phyloP scores from a whole-genome alignment of 2,113 vertebrate species.

The Larimichthys polyactis region DNA sequence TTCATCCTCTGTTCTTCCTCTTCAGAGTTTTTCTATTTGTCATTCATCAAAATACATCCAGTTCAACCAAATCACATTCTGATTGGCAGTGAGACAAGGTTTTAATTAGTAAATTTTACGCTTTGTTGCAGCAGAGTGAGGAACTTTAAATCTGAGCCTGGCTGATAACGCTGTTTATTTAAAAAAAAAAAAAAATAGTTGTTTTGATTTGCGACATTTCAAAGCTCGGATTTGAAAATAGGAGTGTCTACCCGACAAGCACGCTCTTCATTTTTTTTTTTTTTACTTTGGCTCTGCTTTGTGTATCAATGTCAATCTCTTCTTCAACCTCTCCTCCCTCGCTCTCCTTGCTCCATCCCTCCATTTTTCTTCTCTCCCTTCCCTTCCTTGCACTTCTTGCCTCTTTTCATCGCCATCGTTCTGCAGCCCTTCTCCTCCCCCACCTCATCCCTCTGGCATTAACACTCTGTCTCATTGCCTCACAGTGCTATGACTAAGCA shows the following conservation, averaged over 20 bases:
- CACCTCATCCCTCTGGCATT: constrained; percentile 57
- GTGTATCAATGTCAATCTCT: constrained; percentile 1
- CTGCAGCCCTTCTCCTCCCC: constrained; percentile 57
- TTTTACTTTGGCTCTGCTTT: background rate
- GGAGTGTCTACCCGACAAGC: constrained; percentile 3
- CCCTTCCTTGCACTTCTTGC: constrained; percentile 22
- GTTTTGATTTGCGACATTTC: constrained; percentile 10
- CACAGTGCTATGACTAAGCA: constrained; percentile 78
- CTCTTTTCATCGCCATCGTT: constrained; percentile 61
- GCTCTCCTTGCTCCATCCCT: constrained; percentile 7
- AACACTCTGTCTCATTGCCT: constrained; percentile 69
- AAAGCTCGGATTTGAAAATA: constrained; percentile 5
- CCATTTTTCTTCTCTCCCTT: constrained; percentile 31
- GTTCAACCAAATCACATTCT: constrained; percentile 24
- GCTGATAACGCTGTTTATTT: background rate
- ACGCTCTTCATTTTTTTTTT: background rate
- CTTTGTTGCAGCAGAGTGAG: constrained; percentile 7
- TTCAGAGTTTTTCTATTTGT: constrained; percentile 33
- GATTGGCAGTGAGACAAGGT: constrained; percentile 12
- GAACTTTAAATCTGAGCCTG: constrained; percentile 14
- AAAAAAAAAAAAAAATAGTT: background rate
- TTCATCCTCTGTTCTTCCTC: constrained; percentile 10
- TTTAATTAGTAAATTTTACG: constrained; percentile 15
- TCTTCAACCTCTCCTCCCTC: background rate
- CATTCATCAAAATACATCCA: constrained; percentile 11